These are phyloP conservation scores for Prosapia bicincta DNA, from an alignment of 2,888 invertebrate genomes.

Conservation along the genomic window DNA sequence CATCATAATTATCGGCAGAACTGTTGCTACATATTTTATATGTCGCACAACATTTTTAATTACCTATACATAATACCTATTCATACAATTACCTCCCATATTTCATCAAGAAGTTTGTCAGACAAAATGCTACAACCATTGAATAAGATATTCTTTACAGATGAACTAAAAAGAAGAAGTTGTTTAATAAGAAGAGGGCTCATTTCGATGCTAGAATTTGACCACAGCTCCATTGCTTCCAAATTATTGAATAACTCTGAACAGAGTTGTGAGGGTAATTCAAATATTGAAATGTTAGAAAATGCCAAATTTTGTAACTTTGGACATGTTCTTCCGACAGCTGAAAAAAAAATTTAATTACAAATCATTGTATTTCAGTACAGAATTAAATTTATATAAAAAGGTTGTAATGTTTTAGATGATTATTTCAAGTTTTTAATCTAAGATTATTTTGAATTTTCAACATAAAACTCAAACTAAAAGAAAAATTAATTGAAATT, in stretches of 20 bases:
- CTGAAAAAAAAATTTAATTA: constrained; percentile 38
- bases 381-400: too few relatives aligned
- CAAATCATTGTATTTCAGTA: too few relatives aligned
- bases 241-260: constrained; percentile 37
- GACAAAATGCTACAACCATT: constrained; percentile 41
- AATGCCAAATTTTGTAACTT: constrained; percentile 43
- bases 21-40: too few relatives aligned
- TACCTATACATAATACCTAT: too few relatives aligned
- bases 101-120: constrained; percentile 38
- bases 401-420: too few relatives aligned
- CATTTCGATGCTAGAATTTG: constrained; percentile 37
- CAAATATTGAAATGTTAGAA: constrained; percentile 40
- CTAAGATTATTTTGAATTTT: too few relatives aligned
- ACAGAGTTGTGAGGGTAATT: constrained; percentile 23
- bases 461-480: too few relatives aligned
- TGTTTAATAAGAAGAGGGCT: constrained; percentile 38
- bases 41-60: too few relatives aligned
- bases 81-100: constrained; percentile 40
- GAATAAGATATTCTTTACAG: constrained; percentile 42
- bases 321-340: constrained; percentile 43
- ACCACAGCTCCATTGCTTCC: constrained; percentile 43
- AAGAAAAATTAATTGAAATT: too few relatives aligned
- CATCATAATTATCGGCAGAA: too few relatives aligned
- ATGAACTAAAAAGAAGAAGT: constrained; percentile 39
- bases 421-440: too few relatives aligned